Conservation (phyloP, 2,113 vertebrate species). For the Mellivora capensis region DNA sequence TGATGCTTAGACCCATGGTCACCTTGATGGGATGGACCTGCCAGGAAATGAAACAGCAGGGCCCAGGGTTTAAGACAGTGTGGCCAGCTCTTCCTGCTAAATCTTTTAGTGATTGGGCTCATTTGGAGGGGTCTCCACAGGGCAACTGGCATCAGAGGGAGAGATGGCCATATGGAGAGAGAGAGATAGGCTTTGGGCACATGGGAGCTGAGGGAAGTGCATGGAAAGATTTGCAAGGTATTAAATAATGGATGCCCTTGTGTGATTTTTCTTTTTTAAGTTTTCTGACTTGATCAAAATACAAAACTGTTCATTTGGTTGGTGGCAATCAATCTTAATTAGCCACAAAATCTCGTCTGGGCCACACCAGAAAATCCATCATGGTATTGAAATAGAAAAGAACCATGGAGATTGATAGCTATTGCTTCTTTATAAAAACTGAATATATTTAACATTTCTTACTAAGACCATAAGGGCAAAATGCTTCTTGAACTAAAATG, state of each 20-base stretch:
- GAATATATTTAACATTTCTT: neutral
- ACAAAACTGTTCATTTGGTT: neutral
- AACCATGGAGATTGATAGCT: neutral
- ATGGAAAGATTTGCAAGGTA: neutral
- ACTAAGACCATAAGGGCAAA: neutral
- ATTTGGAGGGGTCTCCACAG: neutral
- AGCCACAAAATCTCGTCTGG: neutral
- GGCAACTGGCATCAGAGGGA: neutral
- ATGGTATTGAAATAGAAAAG: neutral
- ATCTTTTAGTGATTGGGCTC: neutral
- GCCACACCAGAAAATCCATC: neutral
- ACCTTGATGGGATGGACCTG: neutral
- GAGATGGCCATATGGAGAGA: neutral
- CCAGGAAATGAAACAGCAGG: neutral
- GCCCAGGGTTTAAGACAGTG: neutral
- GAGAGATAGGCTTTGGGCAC: neutral
- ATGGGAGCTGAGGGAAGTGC: neutral
- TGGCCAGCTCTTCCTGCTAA: neutral
- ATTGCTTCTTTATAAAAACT: neutral
- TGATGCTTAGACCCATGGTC: neutral
- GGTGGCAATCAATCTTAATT: neutral
- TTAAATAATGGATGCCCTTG: neutral
- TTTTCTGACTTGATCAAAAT: neutral
- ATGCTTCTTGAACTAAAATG: slow-evolving; percentile 1
- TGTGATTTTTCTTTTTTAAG: neutral